Evolutionary conservation across 1,140 invertebrate genomes (phyloP).

Genomic region (Orchestia grillus): DNA sequence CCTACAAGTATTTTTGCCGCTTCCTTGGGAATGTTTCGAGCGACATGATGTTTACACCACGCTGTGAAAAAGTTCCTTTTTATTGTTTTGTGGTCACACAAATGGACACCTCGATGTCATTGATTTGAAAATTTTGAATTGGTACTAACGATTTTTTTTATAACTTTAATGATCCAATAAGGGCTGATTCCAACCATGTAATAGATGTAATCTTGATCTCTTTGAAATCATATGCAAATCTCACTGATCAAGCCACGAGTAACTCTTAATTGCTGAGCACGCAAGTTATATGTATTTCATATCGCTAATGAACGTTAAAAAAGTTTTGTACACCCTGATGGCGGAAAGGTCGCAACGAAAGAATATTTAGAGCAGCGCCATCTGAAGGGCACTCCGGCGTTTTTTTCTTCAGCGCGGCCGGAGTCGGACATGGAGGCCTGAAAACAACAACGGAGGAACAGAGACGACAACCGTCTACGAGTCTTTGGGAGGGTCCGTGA

Average conservation of each 20-base stretch:
- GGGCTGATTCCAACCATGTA: background rate
- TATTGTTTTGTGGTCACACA: background rate
- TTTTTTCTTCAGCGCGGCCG: background rate
- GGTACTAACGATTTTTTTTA: background rate
- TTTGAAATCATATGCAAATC: background rate
- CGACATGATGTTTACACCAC: too few species aligned
- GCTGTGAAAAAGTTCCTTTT: background rate
- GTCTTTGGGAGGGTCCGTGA: slow-evolving; percentile 75
- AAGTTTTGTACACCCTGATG: background rate
- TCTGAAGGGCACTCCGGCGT: background rate
- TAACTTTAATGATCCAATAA: background rate
- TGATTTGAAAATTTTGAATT: background rate
- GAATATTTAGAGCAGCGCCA: background rate
- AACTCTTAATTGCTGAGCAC: background rate
- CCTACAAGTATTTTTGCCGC: background rate
- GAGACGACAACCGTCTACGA: background rate
- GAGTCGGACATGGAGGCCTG: too few species aligned
- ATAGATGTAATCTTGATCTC: background rate
- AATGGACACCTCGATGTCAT: background rate
- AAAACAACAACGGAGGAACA: background rate
- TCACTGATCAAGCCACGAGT: background rate
- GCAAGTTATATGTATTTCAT: background rate
- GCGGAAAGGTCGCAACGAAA: background rate
- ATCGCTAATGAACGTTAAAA: background rate
- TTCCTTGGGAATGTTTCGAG: background rate